Percentiles rank a stretch among this genome's conserved stretches.
phyloP scores from a whole-genome alignment of 2,888 invertebrate genomes.

The Nomada lathburiana region DNA sequence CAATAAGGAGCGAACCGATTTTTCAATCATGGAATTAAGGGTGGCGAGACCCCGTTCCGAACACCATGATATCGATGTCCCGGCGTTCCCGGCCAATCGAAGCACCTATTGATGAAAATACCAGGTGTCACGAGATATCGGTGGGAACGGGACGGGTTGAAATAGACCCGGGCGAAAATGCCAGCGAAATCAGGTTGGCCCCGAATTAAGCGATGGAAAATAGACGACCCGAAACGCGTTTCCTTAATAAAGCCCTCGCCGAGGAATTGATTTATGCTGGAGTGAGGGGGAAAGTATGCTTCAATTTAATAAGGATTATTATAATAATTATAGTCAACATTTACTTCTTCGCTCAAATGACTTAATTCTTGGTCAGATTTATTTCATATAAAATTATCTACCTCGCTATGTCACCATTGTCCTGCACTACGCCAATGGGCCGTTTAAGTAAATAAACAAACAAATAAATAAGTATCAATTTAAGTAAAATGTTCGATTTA shows the following conservation, averaged over 20 bases:
- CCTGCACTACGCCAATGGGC: too few species aligned
- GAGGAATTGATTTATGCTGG: slow-evolving; percentile 28
- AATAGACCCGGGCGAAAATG: slow-evolving; percentile 43
- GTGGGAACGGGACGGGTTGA: slow-evolving; percentile 17
- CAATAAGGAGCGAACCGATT: neutral
- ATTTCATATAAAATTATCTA: too few species aligned
- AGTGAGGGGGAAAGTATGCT: too few species aligned
- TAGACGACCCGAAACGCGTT: slow-evolving; percentile 43
- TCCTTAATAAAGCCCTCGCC: slow-evolving; percentile 36
- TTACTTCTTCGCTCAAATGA: too few species aligned
- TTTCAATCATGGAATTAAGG: neutral
- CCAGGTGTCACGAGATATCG: slow-evolving; percentile 21
- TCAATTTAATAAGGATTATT: too few species aligned
- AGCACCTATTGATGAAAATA: slow-evolving; percentile 13
- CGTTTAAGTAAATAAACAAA: too few species aligned
- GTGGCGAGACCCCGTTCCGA: too few species aligned
- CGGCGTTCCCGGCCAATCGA: neutral
- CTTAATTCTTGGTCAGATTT: too few species aligned
- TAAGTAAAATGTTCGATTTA: too few species aligned
- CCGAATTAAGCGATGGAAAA: slow-evolving; percentile 45
- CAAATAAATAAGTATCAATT: too few species aligned
- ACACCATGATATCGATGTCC: neutral
- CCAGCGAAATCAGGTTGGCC: slow-evolving; percentile 52
- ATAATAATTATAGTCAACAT: too few species aligned
- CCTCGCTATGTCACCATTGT: too few species aligned